Conservation (phyloP, 2,888 invertebrate genomes). For the Cheilosia scutellata region DNA sequence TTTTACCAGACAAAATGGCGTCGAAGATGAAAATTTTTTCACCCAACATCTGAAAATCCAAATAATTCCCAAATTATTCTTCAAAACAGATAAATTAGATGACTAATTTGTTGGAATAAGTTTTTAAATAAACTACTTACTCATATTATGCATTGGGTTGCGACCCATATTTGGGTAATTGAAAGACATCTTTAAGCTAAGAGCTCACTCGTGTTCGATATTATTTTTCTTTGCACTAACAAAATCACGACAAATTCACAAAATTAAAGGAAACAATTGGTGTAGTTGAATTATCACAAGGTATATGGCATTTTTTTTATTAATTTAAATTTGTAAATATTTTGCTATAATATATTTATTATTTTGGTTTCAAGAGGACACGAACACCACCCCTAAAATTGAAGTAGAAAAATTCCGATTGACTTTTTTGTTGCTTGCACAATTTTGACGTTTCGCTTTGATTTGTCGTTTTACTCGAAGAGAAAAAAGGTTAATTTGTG, state of each 20-base stretch:
- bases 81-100: constrained; percentile 60
- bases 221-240: background rate
- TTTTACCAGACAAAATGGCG: constrained; percentile 60
- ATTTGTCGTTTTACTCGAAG: background rate
- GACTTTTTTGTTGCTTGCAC: constrained; percentile 26
- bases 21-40: constrained; percentile 74
- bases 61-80: constrained; percentile 4
- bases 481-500: background rate
- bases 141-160: constrained; percentile 69
- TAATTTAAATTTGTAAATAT: constrained; percentile 11
- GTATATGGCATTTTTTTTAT: constrained; percentile 54
- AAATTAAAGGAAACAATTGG: constrained; percentile 32
- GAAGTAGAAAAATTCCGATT: constrained; percentile 54
- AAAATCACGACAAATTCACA: constrained; percentile 32
- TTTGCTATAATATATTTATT: constrained; percentile 19
- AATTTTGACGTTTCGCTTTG: constrained; percentile 53
- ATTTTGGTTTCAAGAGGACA: constrained; percentile 26
- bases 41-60: constrained; percentile 56
- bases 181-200: constrained; percentile 78
- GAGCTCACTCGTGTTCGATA: background rate
- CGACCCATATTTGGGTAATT: constrained; percentile 79
- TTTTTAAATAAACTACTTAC: constrained; percentile 42
- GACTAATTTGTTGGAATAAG: background rate
- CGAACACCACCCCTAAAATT: constrained; percentile 43
- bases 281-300: constrained; percentile 56